Base-by-base conservation (phyloP, 2,113 vertebrate species). In the Neotoma lepida region DNA sequence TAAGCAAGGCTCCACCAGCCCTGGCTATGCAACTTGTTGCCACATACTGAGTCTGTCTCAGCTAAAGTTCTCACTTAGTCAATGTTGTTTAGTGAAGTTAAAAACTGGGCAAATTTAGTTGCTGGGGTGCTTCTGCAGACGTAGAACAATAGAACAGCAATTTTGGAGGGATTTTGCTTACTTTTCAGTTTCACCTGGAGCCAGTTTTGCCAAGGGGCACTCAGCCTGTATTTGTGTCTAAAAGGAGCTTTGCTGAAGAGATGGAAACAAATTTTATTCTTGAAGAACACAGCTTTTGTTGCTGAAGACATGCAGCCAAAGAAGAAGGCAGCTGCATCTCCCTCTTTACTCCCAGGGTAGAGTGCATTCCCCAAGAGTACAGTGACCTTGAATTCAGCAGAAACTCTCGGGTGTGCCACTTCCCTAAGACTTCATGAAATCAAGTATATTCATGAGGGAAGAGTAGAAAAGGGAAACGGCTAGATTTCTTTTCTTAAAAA, bases 401-500 rank as follows among this genome's bases (percentile, higher is more conserved):
- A 95, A 88, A 88, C 92, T 24, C 39, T 51, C 46, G 46, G 13
- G 13, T 0, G 4, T 64, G 28, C 9, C 35, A 87, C 26, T 80
- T 49, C 68, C 78, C 66, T 4, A 86, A 85, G 58, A 80, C 14
- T 88, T 91, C 41, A 93, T 61, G 82, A 96, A 74, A 74, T 35
- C 46, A 94, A 22, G 89, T 93, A 1, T 93, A 1, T 39, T 89
- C 15, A 46, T 74, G 44, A 89, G 39, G 24, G 35, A 61, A 64
- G 86, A 95, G 78, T 3, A 73, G 41, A 95, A 63, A 46, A 13
- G 2, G 46, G 44, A 61, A 94, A 82, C n/a, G 81, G 17, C 51
- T 18, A 88, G 64, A 78, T 46, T 96, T 56, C 71, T 93, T 97
- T 97, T 95, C 64, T 63, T 30, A 81, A 92, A 96, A 97, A 84